Evolutionary conservation across 2,113 vertebrate genomes (phyloP).

Genomic region (Saimiri boliviensis): DNA sequence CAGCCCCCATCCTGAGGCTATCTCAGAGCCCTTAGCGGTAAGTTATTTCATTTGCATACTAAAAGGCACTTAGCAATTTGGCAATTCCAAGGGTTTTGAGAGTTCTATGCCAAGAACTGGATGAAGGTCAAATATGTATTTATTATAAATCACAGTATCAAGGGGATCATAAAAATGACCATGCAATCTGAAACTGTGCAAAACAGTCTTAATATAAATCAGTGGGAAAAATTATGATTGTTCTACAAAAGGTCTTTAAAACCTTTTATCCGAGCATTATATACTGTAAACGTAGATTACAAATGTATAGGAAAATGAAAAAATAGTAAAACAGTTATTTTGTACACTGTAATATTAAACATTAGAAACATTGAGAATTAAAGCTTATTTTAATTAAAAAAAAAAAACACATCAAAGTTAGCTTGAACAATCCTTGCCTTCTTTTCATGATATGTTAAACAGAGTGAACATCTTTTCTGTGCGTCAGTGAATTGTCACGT

Average conservation of each 20-base stretch:
- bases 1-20: not conserved
- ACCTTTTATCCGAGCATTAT: not conserved
- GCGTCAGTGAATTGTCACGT: not conserved
- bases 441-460: not conserved
- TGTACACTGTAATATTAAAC: not conserved
- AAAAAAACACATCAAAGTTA: not conserved
- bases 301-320: not conserved
- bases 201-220: not conserved
- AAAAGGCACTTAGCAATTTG: not conserved
- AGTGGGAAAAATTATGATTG: not conserved
- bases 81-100: not conserved
- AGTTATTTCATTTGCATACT: not conserved
- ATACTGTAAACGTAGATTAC: not conserved
- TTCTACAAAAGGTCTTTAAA: not conserved
- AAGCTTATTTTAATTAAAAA: not conserved
- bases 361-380: not conserved
- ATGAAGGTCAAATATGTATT: not conserved
- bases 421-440: not conserved
- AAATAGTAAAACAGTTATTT: slow-evolving; percentile 9
- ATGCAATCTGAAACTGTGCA: not conserved
- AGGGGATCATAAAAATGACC: not conserved
- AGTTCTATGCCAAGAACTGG: not conserved
- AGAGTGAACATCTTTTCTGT: not conserved
- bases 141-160: not conserved
- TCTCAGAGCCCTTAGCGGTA: not conserved